Conservation (phyloP, 1,140 invertebrate species). For the Bombus picipes region DNA sequence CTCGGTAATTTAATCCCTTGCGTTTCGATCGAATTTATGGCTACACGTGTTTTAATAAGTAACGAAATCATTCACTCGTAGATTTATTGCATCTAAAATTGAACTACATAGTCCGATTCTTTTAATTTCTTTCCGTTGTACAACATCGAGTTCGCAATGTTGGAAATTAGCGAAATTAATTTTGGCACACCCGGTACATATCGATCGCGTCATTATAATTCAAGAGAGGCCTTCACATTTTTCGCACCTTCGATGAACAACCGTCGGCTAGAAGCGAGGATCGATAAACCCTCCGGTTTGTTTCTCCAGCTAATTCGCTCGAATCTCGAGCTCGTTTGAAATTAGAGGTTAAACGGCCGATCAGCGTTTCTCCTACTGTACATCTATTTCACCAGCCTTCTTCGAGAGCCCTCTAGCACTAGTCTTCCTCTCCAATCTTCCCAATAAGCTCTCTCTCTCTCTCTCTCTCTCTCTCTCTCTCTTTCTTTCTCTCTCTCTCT, state of each 20-base stretch:
- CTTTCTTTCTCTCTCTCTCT: too few relatives aligned
- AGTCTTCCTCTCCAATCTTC: neutral
- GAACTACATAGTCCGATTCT: too few relatives aligned
- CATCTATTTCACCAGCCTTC: neutral
- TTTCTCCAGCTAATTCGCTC: constrained; percentile 34
- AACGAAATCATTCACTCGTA: too few relatives aligned
- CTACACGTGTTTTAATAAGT: too few relatives aligned
- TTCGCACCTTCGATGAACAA: constrained; percentile 66
- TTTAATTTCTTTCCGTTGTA: too few relatives aligned
- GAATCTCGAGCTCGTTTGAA: neutral
- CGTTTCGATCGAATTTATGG: too few relatives aligned
- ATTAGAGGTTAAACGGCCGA: constrained; percentile 20
- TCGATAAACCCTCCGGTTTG: constrained; percentile 38
- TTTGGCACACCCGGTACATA: constrained; percentile 59
- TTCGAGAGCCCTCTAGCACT: neutral
- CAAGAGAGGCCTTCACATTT: constrained; percentile 63
- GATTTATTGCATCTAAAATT: too few relatives aligned
- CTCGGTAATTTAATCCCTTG: too few relatives aligned
- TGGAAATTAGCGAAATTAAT: too few relatives aligned
- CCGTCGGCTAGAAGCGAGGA: constrained; percentile 27
- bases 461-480: too few relatives aligned
- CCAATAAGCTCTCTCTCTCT: neutral
- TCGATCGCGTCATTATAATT: constrained; percentile 69
- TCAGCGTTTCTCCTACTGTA: constrained; percentile 26
- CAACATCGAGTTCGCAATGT: too few relatives aligned